phyloP scores from a whole-genome alignment of 2,888 invertebrate genomes.

The Boloria selene region DNA sequence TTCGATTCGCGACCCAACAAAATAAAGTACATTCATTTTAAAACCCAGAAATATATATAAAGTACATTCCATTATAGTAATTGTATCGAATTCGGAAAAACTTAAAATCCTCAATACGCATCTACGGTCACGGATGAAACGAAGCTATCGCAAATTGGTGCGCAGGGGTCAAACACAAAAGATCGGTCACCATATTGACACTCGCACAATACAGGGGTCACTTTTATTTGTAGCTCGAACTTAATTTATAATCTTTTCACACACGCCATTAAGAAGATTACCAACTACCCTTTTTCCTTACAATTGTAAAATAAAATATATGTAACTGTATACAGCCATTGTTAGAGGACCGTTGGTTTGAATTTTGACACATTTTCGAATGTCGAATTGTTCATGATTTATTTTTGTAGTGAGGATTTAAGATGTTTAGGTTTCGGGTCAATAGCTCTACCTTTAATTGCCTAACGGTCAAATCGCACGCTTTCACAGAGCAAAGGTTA shows the following conservation, averaged over 20 bases:
- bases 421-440: conserved; percentile 73
- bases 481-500: conserved; percentile 65
- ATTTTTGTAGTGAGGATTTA: conserved; percentile 58
- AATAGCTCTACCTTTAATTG: conserved; percentile 61
- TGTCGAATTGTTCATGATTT: conserved; percentile 71
- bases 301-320: conserved; percentile 75
- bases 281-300: conserved; percentile 77
- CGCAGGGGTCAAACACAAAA: conserved; percentile 78
- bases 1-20: conserved; percentile 5
- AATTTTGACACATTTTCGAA: conserved; percentile 76
- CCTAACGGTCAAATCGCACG: conserved; percentile 74
- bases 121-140: conserved; percentile 66
- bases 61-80: conserved; percentile 52
- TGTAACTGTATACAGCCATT: conserved; percentile 70
- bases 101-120: conserved; percentile 56
- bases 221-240: conserved; percentile 82
- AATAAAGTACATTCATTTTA: conserved; percentile 12
- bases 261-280: conserved; percentile 82
- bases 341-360: conserved; percentile 67
- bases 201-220: conserved; percentile 81
- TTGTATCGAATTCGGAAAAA: conserved; percentile 42
- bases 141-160: conserved; percentile 75
- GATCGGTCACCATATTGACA: conserved; percentile 81
- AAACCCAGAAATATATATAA: conserved; percentile 10
- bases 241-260: conserved; percentile 84